Conservation (phyloP, 1,140 invertebrate species). For the Drosophila willistoni region DNA sequence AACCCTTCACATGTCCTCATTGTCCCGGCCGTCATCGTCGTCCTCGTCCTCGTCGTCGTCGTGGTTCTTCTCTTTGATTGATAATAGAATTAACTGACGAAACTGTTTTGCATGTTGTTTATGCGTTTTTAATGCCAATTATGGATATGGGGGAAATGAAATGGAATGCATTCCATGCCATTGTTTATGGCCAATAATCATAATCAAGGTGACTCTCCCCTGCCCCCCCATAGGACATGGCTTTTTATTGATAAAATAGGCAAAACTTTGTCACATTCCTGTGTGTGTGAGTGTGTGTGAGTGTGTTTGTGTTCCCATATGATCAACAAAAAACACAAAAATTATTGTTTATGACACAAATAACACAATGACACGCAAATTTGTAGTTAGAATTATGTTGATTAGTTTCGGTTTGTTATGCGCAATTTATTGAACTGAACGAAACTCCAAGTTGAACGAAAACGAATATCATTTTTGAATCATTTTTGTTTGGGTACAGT, state of each 20-base stretch:
- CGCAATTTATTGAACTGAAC: neutral
- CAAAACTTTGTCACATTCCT: slow-evolving; percentile 36
- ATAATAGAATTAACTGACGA: slow-evolving; percentile 73
- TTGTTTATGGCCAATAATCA: slow-evolving; percentile 79
- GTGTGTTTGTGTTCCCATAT: slow-evolving; percentile 48
- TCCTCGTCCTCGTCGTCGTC: neutral
- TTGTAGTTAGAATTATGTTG: slow-evolving; percentile 70
- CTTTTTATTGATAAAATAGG: slow-evolving; percentile 75
- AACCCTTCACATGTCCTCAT: slow-evolving; percentile 19
- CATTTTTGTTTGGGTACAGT: slow-evolving; percentile 27
- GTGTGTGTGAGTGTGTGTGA: slow-evolving; percentile 2
- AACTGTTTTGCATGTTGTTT: slow-evolving; percentile 68
- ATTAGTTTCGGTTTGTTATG: slow-evolving; percentile 43
- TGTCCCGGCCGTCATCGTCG: slow-evolving; percentile 3
- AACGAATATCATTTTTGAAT: neutral
- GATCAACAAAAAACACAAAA: slow-evolving; percentile 28
- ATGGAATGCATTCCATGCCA: slow-evolving; percentile 15
- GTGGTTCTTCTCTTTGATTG: slow-evolving; percentile 59
- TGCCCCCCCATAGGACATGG: neutral
- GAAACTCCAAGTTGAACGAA: slow-evolving; percentile 27
- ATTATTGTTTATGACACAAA: slow-evolving; percentile 65
- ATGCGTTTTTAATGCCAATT: slow-evolving; percentile 80
- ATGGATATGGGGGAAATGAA: slow-evolving; percentile 26
- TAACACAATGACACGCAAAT: slow-evolving; percentile 73
- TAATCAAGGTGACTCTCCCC: slow-evolving; percentile 28